Conservation (phyloP, 2,797 vertebrate genomes). For the Hippoglossus hippoglossus region DNA sequence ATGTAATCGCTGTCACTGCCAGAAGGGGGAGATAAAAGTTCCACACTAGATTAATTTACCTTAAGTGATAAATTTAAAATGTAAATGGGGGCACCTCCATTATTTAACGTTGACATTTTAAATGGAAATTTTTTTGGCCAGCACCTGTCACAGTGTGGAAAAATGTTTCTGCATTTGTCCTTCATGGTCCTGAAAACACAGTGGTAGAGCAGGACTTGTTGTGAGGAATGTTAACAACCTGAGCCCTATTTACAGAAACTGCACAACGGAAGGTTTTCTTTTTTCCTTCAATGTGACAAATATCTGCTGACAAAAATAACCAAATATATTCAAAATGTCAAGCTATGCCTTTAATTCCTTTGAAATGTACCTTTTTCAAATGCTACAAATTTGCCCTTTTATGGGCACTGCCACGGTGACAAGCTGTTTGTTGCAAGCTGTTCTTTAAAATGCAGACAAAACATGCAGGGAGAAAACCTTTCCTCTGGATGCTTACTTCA, state of each 20-base stretch:
- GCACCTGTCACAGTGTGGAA: conserved; percentile 38
- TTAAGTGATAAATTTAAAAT: conserved; percentile 25
- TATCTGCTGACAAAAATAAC: conserved; percentile 44
- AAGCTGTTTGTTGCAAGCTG: conserved; percentile 55
- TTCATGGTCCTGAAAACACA: conserved; percentile 30
- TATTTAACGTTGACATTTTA: conserved; percentile 51
- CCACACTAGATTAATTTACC: no score
- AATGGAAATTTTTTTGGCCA: conserved; percentile 36
- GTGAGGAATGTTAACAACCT: conserved; percentile 48
- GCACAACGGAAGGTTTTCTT: conserved; percentile 11
- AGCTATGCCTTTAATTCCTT: conserved; percentile 49
- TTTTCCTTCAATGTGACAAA: conserved; percentile 39
- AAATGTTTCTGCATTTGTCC: conserved; percentile 42
- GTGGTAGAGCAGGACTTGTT: conserved; percentile 11
- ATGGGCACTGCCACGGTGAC: conserved; percentile 34
- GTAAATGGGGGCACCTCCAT: no score
- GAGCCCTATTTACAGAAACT: conserved; percentile 32
- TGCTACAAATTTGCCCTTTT: conserved; percentile 51
- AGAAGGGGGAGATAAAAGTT: not conserved
- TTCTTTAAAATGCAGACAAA: conserved; percentile 62
- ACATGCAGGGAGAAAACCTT: conserved; percentile 49
- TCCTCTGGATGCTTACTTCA: conserved; percentile 57
- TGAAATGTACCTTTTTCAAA: conserved; percentile 52
- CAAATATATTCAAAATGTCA: conserved; percentile 61
- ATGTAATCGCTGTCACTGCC: not conserved